Base-by-base conservation (phyloP, 2,113 vertebrate species). In the Notarius lentiginosus region DNA sequence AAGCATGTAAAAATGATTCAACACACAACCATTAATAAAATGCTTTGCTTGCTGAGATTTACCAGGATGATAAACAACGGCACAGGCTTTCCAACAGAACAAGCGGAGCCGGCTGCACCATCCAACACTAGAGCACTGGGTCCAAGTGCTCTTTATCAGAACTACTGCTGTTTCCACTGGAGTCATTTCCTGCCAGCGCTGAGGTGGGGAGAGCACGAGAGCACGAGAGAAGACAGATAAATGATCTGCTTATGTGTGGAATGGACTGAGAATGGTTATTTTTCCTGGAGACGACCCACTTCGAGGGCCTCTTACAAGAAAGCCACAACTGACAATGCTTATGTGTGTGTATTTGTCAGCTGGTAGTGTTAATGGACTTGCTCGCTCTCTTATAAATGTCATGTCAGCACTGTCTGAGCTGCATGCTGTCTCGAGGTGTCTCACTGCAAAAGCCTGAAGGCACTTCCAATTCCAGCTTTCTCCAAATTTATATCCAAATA, bases 61-160 rank as follows among this genome's bases (percentile, higher is more conserved):
- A 73, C 47, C 11, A n/a, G 58, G 56, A 77, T 41, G 58, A 30
- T 6, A 60, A 86, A 88, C 75, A 56, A 86, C 17, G 77, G 5
- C 22, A 65, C 65, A 73, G 51, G 61, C 49, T 73, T 53, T 60
- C 77, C 85, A 87, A 60, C 82, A 87, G 82, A 87, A 58, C 76
- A 63, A 24, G 76, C 60, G 1, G 60, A 14, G 68, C 34, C 85
- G 55, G 34, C 22, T 51, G 60, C 34, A 82, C 58, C 49, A 10
- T 82, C 68, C 63, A 41, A 84, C 66, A 34, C 63, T 41, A 34
- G 63, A 1, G 51, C 22, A 11, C 12, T 15, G 51, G 20, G 51
- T 51, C 73, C 66, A 73, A 77, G 77, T 49, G 49, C 66, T 51
- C 53, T 47, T 56, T 83, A 86, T 82, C 87, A 76, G 79, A 5